Base-by-base conservation (phyloP, 2,797 vertebrate genomes). In the Kryptopterus vitreolus region DNA sequence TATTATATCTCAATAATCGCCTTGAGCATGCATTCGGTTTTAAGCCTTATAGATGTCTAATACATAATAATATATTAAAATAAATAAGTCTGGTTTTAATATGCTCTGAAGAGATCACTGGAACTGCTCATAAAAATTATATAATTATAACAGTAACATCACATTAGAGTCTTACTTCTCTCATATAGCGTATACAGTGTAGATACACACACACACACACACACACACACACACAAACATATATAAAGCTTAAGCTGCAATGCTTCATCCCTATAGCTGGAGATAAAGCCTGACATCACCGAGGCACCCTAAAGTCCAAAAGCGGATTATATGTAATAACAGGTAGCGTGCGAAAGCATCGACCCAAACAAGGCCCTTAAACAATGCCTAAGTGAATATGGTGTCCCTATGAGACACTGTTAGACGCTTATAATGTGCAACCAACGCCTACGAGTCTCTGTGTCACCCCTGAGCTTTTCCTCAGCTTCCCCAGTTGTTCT, bases 331-430 rank as follows among this genome's bases (percentile, higher is more conserved):
- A 80, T 72, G 58, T 84, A 76, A 82, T 80, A 79, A 69, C 73
- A 80, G 75, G 83, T 85, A 70, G 38, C 80, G 73, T 77, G 73
- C 79, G 77, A 78, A 79, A 78, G 85, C 84, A 65, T 81, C 62
- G 83, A n/a, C 38, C 38, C 77, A 81, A 85, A 86, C 76, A 77
- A 80, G 78, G 58, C 31, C 83, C 78, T 74, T 48, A 59, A 84
- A 77, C 68, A 81, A 78, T 78, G 58, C 80, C 82, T 29, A 31
- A 76, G 83, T 83, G 83, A 82, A 61, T 61, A 58, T 48, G 46
- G 50, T 50, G 73, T 84, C 82, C 74, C 78, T 63, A 71, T 38
- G 81, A 81, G 82, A 83, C 75, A 75, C 77, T 62, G 50, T 55
- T 29, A 69, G 68, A 61, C 61, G 73, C 66, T 85, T 78, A 78